These are phyloP conservation scores for Sminthurinus signatus DNA, from an alignment of 1,140 invertebrate genomes.

Conservation along the genomic window DNA sequence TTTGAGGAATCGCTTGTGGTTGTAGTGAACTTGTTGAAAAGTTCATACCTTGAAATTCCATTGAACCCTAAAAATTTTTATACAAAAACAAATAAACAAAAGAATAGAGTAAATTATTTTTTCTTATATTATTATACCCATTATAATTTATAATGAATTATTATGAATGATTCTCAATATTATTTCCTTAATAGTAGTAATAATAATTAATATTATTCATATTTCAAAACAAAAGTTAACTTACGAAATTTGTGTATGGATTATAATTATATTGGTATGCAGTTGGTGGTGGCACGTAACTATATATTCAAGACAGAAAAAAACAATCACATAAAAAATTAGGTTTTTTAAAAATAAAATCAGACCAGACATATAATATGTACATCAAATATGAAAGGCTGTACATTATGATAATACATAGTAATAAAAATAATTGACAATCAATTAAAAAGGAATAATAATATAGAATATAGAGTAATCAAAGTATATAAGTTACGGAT, in stretches of 20 bases:
- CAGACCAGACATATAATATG: not conserved
- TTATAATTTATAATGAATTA: no score
- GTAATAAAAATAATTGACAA: no score
- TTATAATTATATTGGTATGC: not conserved
- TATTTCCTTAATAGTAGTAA: no score
- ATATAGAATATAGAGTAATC: no score
- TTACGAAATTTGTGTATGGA: conserved; percentile 4
- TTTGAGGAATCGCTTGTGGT: conserved; percentile 21
- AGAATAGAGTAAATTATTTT: not conserved
- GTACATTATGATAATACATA: no score
- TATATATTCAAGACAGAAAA: not conserved
- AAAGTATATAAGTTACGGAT: conserved; percentile 6
- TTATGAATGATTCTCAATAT: no score
- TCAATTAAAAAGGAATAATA: no score
- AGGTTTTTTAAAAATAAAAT: not conserved
- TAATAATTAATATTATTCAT: not conserved
- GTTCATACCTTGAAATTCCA: conserved; percentile 23
- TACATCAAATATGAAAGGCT: no score
- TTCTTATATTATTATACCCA: no score
- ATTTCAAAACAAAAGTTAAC: not conserved
- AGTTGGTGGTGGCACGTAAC: conserved; percentile 8
- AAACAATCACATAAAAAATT: not conserved
- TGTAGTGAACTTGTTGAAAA: conserved; percentile 10
- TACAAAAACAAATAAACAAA: not conserved
- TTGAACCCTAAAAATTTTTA: not conserved